phyloP scores from a whole-genome alignment of 2,113 vertebrate genomes.

The Mola mola region DNA sequence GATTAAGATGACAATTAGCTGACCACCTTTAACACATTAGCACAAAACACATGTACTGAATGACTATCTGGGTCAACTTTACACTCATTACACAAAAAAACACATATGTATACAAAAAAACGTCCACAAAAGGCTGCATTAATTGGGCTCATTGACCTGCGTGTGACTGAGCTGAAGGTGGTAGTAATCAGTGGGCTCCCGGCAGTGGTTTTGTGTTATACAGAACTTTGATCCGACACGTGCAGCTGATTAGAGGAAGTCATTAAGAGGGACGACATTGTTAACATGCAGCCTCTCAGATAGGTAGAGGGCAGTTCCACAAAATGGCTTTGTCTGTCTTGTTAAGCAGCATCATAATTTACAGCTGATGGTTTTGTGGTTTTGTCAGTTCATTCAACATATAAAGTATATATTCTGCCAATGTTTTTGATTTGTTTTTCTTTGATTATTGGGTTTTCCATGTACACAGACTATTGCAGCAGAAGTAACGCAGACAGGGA shows the following conservation, averaged over 20 bases:
- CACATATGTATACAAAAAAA: not conserved
- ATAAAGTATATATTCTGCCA: not conserved
- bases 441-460: not conserved
- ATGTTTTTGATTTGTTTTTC: not conserved
- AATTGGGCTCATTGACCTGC: constrained; percentile 61
- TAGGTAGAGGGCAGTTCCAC: constrained; percentile 27
- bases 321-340: constrained; percentile 26
- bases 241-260: constrained; percentile 74
- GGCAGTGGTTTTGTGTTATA: constrained; percentile 23
- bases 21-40: constrained; percentile 4
- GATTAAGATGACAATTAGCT: constrained; percentile 17
- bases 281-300: constrained; percentile 53
- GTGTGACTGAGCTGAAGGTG: constrained; percentile 54
- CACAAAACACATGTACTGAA: not conserved
- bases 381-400: not conserved
- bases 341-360: constrained; percentile 13
- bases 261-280: constrained; percentile 52
- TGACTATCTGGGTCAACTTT: constrained; percentile 5
- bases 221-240: constrained; percentile 72
- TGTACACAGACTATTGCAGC: not conserved
- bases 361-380: not conserved
- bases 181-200: constrained; percentile 66
- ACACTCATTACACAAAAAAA: not conserved
- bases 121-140: constrained; percentile 14
- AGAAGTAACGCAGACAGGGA: not conserved